These are phyloP conservation scores for Sialis lutaria DNA, from an alignment of 2,888 invertebrate genomes.

Conservation along the genomic window DNA sequence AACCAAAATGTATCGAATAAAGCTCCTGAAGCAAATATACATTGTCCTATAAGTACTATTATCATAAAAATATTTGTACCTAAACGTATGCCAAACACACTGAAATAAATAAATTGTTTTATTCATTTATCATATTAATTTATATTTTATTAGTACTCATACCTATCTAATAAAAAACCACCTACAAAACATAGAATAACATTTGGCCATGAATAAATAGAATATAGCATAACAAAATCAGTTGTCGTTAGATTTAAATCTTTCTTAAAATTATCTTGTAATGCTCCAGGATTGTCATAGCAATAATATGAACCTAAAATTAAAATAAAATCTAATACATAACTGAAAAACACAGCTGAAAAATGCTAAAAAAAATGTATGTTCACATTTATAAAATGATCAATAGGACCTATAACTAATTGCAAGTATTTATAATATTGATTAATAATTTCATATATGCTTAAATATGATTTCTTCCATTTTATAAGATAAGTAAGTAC, in stretches of 20 bases:
- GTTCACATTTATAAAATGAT: too few relatives aligned
- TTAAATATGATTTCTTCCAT: too few relatives aligned
- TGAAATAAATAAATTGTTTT: slow-evolving; percentile 22
- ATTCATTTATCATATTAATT: background rate
- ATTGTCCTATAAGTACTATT: slow-evolving; percentile 73
- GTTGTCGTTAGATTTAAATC: slow-evolving; percentile 68
- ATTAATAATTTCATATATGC: too few relatives aligned
- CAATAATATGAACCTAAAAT: slow-evolving; percentile 88
- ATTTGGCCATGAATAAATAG: slow-evolving; percentile 96
- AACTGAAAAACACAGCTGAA: too few relatives aligned
- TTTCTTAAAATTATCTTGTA: slow-evolving; percentile 70
- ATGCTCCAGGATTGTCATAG: slow-evolving; percentile 89
- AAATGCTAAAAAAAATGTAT: too few relatives aligned
- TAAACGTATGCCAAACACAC: slow-evolving; percentile 82
- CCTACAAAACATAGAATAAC: slow-evolving; percentile 89
- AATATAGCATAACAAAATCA: slow-evolving; percentile 76
- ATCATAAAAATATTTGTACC: slow-evolving; percentile 85
- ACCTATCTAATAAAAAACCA: slow-evolving; percentile 87
- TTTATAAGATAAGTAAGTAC: too few relatives aligned
- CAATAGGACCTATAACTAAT: too few relatives aligned
- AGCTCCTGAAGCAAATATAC: slow-evolving; percentile 75
- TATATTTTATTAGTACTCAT: slow-evolving; percentile 10
- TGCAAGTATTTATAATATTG: too few relatives aligned
- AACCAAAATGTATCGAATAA: slow-evolving; percentile 63
- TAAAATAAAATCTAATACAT: slow-evolving; percentile 9